Percentiles rank a stretch among this genome's conserved stretches.
phyloP scores from a whole-genome alignment of 2,888 invertebrate genomes.

The Caenorhabditis plicata region DNA sequence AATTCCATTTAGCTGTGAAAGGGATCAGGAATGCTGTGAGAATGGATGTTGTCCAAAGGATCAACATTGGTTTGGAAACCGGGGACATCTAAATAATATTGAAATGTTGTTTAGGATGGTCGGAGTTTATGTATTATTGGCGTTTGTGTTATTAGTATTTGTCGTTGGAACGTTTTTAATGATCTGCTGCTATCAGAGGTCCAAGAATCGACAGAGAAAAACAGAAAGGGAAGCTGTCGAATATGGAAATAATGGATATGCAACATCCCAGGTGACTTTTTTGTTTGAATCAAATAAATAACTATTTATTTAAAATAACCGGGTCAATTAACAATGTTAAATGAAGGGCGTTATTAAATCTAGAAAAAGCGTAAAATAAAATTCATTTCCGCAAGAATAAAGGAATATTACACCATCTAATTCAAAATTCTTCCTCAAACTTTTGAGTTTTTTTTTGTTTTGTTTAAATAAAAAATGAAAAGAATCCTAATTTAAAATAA shows the following conservation, averaged over 20 bases:
- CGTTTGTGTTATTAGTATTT: constrained; percentile 61
- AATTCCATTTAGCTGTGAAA: constrained; percentile 50
- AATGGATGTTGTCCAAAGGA: constrained; percentile 65
- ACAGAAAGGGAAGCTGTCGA: constrained; percentile 56
- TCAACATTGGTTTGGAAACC: constrained; percentile 62
- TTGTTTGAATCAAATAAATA: too few relatives aligned
- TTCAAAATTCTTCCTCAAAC: too few relatives aligned
- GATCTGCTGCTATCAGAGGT: constrained; percentile 59
- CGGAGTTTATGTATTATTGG: constrained; percentile 60
- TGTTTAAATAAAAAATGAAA: too few relatives aligned
- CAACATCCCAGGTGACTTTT: constrained; percentile 34
- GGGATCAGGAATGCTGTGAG: constrained; percentile 59
- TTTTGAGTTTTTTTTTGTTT: too few relatives aligned
- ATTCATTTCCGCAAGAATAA: too few relatives aligned
- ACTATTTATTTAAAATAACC: too few relatives aligned
- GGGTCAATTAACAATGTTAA: too few relatives aligned
- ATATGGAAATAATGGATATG: constrained; percentile 41
- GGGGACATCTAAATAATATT: too few relatives aligned
- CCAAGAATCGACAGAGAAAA: constrained; percentile 53
- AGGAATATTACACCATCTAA: too few relatives aligned
- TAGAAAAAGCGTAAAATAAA: too few relatives aligned
- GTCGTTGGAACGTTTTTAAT: constrained; percentile 56
- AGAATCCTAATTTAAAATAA: too few relatives aligned
- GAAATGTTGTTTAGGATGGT: constrained; percentile 53
- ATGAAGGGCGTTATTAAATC: too few relatives aligned